Evolutionary conservation across 2,888 invertebrate genomes (phyloP).

Genomic region (Scrobipalpa costella): DNA sequence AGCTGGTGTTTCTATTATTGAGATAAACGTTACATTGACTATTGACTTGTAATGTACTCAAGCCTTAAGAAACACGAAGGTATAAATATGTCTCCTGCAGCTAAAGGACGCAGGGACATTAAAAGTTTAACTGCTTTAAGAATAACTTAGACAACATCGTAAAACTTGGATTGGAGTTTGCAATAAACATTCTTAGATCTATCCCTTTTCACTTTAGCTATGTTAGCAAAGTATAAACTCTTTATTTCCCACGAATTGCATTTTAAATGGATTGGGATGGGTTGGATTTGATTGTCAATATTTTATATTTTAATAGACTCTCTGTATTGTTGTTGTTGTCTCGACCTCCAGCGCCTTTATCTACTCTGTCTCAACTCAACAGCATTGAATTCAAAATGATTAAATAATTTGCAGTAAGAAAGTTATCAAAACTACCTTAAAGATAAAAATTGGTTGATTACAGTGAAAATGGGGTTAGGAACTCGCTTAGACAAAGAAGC

Average conservation of each 20-base stretch:
- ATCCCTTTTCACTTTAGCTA: not conserved
- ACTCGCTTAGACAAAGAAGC: not conserved
- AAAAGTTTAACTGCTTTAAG: not conserved
- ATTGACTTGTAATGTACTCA: not conserved
- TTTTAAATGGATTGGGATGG: not conserved
- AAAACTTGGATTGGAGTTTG: not conserved
- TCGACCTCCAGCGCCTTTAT: not conserved
- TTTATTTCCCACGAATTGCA: not conserved
- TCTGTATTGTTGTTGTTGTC: not conserved
- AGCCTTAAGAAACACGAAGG: not conserved
- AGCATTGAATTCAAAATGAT: too few species aligned
- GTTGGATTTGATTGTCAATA: too few species aligned
- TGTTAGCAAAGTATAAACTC: not conserved
- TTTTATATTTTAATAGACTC: too few species aligned
- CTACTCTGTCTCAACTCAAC: not conserved
- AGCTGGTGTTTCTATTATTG: too few species aligned
- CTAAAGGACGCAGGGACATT: slow-evolving; percentile 3
- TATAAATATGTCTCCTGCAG: not conserved
- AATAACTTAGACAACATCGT: slow-evolving; percentile 8
- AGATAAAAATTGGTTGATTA: too few species aligned
- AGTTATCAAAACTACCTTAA: too few species aligned
- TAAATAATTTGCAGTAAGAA: too few species aligned
- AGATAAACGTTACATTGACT: too few species aligned
- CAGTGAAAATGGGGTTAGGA: not conserved
- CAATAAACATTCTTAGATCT: not conserved